Evolutionary conservation across 2,113 vertebrate genomes (phyloP), one percentile per base, ranked within the genome.

Genomic region (Riparia riparia): DNA sequence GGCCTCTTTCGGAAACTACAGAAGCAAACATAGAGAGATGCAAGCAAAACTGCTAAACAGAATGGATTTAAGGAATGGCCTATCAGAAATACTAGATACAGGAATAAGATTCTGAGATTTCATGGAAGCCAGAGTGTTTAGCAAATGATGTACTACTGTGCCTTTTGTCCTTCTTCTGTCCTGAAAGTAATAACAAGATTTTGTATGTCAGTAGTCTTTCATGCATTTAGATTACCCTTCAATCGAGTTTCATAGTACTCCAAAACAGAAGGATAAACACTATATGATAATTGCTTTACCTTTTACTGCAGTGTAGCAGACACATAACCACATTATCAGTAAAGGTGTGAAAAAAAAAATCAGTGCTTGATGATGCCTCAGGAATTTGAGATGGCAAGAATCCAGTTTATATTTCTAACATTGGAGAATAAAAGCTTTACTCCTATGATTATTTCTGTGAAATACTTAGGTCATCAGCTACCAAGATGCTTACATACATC

Each of bases 171-270:
- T 95, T 51, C 79, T 80, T 56, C 93, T 84, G 83, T 72, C 89
- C 73, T 82, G 70, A 87, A 92, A 92, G 81, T 41, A 74, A 45
- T 17, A 87, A 53, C 53, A 32, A 84, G 61, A 53, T 87, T 93
- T 72, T 85, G 49, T 82, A 32, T 68, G 82, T 91, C 69, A 61
- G 66, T 72, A 79, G 57, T 68, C 77, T 91, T 94, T 87, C 77
- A 94, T 93, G 93, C 93, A 96, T 94, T 93, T 96, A 94, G 87
- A 88, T 96, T 94, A 88, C 58, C 50, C 45, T 91, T 91, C 93
- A 95, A 74, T n/a, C 78, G 70, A 93, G 71, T 47, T 88, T 88
- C 82, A 21, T 4, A 56, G 41, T 54, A 51, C 68, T 93, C 51
- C 76, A 56, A 93, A 96, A 32, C 85, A 90, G 91, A 93, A 95